A percentile compares a stretch with the other conserved stretches of the same genome.
phyloP scores from a whole-genome alignment of 2,113 vertebrate species.

The Aspiorhynchus laticeps region DNA sequence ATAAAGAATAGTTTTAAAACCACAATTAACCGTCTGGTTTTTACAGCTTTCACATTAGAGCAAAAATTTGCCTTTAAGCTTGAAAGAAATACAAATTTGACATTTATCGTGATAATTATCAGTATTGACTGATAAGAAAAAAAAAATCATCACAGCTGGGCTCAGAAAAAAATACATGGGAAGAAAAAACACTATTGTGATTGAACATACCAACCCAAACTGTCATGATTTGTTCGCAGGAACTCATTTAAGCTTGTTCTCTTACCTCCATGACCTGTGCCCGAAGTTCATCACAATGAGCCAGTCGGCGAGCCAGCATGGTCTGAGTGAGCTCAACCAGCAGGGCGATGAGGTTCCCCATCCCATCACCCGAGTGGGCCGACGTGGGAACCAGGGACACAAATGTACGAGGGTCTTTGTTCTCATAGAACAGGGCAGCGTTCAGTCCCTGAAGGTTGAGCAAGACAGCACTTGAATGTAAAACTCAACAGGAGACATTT shows the following conservation, averaged over 20 bases:
- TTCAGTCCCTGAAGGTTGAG: slow-evolving; percentile 84
- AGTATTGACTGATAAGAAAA: no score
- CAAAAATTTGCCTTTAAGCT: no score
- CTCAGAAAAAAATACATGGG: no score
- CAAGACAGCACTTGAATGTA: background rate
- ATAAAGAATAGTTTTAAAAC: no score
- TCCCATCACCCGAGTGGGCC: slow-evolving; percentile 96
- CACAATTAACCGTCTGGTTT: no score
- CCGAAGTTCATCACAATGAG: slow-evolving; percentile 91
- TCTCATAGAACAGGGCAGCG: slow-evolving; percentile 93
- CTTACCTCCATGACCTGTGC: slow-evolving; percentile 99
- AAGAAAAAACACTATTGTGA: background rate
- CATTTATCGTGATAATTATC: no score
- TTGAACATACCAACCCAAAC: background rate
- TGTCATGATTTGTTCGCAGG: no score
- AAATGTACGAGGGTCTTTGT: slow-evolving; percentile 96
- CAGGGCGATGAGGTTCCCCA: slow-evolving; percentile 94
- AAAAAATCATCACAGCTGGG: background rate
- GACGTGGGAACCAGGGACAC: slow-evolving; percentile 96
- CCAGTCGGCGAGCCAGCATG: slow-evolving; percentile 90
- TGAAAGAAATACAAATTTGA: no score
- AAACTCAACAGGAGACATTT: background rate
- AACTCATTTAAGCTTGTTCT: background rate
- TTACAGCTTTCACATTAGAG: no score
- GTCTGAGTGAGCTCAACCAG: slow-evolving; percentile 95